Percentiles rank a stretch among this genome's conserved stretches.
phyloP scores from a whole-genome alignment of 1,140 invertebrate species.

The Atta colombica region DNA sequence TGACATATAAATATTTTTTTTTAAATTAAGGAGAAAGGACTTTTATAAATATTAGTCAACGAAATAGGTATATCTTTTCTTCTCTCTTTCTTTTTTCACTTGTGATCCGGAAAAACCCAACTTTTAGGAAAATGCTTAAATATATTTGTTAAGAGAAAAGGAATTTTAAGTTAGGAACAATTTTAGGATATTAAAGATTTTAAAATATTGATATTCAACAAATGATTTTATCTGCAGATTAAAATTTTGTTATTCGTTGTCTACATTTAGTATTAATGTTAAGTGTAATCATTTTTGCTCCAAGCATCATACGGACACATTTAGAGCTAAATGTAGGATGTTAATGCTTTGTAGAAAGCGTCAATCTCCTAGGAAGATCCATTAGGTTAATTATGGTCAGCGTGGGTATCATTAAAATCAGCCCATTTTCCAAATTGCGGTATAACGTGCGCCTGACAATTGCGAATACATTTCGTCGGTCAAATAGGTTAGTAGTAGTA shows the following conservation, averaged over 20 bases:
- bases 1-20: not conserved
- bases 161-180: not conserved
- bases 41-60: conserved; percentile 11
- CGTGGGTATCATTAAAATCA: conserved; percentile 30
- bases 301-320: not conserved
- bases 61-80: not conserved
- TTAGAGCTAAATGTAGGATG: not conserved
- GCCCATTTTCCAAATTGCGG: conserved; percentile 5
- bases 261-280: not conserved
- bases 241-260: conserved; percentile 10
- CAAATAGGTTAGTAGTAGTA: not conserved
- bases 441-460: conserved; percentile 26
- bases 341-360: conserved; percentile 13
- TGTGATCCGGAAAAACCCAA: not conserved
- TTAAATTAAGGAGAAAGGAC: not conserved
- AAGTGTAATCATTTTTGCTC: not conserved
- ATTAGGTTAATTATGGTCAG: conserved; percentile 19
- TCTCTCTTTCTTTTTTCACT: not conserved
- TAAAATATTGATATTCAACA: not conserved
- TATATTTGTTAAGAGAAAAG: not conserved
- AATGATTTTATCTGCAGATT: not conserved
- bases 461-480: conserved; percentile 16
- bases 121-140: not conserved
- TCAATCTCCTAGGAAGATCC: conserved; percentile 1
- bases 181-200: not conserved